Evolutionary conservation across 2,888 invertebrate genomes (phyloP).

Genomic region (Adelphocoris suturalis): DNA sequence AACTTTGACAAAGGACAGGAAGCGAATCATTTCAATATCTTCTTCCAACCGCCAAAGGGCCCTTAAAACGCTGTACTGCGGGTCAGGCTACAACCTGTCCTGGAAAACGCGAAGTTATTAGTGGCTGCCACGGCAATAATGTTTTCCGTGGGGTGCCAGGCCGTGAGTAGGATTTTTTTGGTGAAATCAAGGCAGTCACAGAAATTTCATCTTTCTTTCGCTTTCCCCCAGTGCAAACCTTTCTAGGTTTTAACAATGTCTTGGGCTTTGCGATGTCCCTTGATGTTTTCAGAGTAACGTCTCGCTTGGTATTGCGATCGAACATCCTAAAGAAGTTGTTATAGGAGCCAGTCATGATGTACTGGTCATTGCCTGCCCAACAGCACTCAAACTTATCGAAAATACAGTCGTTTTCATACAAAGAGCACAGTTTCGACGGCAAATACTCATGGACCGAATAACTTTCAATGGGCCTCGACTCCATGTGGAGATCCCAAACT

Average conservation of each 20-base stretch:
- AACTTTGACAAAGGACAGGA: too few relatives aligned
- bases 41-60: constrained; percentile 74
- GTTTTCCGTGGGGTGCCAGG: constrained; percentile 99
- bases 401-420: constrained; percentile 99
- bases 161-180: constrained; percentile 99
- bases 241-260: constrained; percentile 94
- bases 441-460: constrained; percentile 99
- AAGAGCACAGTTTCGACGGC: constrained; percentile 96
- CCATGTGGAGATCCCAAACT: constrained; percentile 99
- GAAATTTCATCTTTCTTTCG: constrained; percentile 98
- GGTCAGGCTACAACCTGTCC: constrained; percentile 91
- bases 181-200: constrained; percentile 99
- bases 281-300: constrained; percentile 96
- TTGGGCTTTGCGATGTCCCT: constrained; percentile 96
- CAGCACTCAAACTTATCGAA: constrained; percentile 99
- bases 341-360: constrained; percentile 99
- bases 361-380: constrained; percentile 99
- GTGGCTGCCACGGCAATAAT: constrained; percentile 99
- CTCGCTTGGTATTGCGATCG: constrained; percentile 91
- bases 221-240: constrained; percentile 95
- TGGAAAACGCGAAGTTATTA: constrained; percentile 99
- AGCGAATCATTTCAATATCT: constrained; percentile 72
- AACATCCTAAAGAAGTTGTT: constrained; percentile 99
- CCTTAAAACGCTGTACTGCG: constrained; percentile 73
- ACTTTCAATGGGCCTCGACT: constrained; percentile 97